Conservation (phyloP, 2,797 vertebrate species). For the Siniperca scherzeri region DNA sequence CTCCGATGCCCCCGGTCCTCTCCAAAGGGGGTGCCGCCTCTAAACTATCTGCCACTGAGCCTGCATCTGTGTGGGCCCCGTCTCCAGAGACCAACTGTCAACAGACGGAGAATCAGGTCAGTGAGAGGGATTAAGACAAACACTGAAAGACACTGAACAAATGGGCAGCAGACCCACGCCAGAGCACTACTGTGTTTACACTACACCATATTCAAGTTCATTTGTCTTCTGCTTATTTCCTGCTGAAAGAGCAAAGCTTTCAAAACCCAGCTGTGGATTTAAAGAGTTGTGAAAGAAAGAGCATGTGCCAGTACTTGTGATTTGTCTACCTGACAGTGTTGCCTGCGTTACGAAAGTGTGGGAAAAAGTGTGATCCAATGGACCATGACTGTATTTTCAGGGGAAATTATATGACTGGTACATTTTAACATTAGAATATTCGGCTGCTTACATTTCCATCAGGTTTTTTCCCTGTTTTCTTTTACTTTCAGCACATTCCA, state of each 20-base stretch:
- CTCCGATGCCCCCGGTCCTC: conserved; percentile 93
- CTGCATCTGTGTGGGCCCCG: conserved; percentile 82
- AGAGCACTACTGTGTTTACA: conserved; percentile 44
- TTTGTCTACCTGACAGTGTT: conserved; percentile 50
- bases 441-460: conserved; percentile 11
- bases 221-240: conserved; percentile 4
- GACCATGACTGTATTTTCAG: conserved; percentile 28
- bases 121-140: conserved; percentile 37
- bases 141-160: conserved; percentile 27
- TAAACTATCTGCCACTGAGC: conserved; percentile 84
- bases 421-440: conserved; percentile 13
- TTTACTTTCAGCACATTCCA: conserved; percentile 18
- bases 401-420: background rate
- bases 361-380: conserved; percentile 13
- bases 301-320: conserved; percentile 35
- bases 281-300: conserved; percentile 28
- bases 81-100: conserved; percentile 92
- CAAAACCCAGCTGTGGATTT: conserved; percentile 28
- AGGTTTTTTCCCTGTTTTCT: background rate
- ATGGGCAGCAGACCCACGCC: conserved; percentile 25
- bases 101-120: conserved; percentile 49
- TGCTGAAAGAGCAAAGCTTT: conserved; percentile 4
- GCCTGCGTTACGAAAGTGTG: conserved; percentile 42
- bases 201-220: background rate
- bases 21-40: conserved; percentile 88